phyloP scores from a whole-genome alignment of 53 echinoderm and acorn worm genomes.

The Temnopleurus reevesii region DNA sequence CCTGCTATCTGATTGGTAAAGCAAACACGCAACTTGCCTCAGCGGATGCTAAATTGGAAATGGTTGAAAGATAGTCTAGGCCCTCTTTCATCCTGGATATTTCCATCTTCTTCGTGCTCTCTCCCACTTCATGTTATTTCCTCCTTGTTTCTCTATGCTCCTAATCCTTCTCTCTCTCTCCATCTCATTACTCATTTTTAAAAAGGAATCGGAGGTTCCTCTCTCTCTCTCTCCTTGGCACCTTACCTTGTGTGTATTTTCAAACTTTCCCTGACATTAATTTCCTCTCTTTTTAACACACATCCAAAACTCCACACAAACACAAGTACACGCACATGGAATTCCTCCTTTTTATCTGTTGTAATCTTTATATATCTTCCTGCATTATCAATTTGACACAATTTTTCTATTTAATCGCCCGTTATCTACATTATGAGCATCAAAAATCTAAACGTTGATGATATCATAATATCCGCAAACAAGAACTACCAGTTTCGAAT shows the following conservation, averaged over 20 bases:
- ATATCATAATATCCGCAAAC: no score
- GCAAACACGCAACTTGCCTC: constrained; percentile 1
- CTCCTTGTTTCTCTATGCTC: background rate
- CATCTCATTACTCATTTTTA: background rate
- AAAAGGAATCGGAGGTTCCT: no score
- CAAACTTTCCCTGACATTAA: background rate
- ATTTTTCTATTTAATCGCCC: no score
- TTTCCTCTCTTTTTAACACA: background rate
- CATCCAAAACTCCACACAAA: background rate
- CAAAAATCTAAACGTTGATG: no score
- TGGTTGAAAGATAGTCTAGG: background rate
- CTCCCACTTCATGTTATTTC: background rate
- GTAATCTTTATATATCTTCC: background rate
- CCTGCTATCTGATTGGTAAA: constrained; percentile 31
- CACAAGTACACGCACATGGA: no score
- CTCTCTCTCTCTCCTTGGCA: constrained; percentile 10
- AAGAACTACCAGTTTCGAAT: no score
- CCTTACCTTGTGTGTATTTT: background rate
- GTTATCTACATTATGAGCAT: no score
- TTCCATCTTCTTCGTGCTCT: background rate
- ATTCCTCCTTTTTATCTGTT: background rate
- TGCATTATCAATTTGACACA: no score
- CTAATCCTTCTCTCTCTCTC: background rate
- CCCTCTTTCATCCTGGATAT: background rate
- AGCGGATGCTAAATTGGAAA: background rate